phyloP scores from a whole-genome alignment of 2,797 vertebrate genomes.

The Cossypha niveicapilla region DNA sequence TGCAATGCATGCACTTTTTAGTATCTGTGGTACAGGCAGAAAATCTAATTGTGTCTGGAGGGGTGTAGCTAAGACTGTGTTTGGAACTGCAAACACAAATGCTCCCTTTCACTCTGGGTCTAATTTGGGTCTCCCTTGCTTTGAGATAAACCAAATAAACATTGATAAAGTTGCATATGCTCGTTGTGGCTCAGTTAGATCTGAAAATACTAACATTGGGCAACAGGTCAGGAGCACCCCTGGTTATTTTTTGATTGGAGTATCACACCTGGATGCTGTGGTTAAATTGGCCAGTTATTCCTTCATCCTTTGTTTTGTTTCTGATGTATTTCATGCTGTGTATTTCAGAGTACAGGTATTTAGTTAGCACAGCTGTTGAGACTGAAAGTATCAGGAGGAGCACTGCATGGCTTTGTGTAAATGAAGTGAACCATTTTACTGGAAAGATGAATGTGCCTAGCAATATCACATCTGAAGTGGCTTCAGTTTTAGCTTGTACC shows the following conservation, averaged over 20 bases:
- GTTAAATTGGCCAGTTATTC: background rate
- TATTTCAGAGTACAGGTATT: background rate
- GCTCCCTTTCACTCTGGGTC: background rate
- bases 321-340: background rate
- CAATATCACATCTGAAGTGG: background rate
- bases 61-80: background rate
- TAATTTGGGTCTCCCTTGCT: background rate
- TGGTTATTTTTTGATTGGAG: rapidly evolving
- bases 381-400: background rate
- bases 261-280: background rate
- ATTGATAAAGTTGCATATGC: background rate
- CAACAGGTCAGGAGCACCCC: background rate
- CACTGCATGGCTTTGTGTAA: background rate
- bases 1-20: background rate
- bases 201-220: background rate
- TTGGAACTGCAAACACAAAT: background rate
- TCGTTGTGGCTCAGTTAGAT: background rate
- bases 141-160: background rate
- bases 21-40: background rate
- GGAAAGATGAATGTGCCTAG: background rate
- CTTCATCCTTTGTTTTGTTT: background rate
- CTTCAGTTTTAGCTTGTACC: background rate
- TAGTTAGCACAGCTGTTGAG: background rate
- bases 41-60: background rate
- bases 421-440: background rate